A percentile compares a stretch with the other conserved stretches of the same genome.
Conservation (phyloP, 2,888 invertebrate species). For the Stenolophus ochropezus region DNA sequence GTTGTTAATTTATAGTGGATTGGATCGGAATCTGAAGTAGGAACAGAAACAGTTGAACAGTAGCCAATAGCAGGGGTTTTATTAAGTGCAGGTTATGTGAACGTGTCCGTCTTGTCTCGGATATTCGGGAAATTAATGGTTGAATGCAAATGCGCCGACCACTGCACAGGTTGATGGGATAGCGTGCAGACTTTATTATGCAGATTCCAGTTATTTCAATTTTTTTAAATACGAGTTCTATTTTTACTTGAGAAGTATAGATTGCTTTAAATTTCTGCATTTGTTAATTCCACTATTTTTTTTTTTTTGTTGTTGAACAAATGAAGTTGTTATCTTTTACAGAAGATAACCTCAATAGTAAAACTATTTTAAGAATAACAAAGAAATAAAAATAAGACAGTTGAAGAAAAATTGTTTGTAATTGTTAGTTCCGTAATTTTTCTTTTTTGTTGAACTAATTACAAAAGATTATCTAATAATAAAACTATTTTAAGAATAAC, state of each 20-base stretch:
- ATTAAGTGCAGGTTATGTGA: slow-evolving; percentile 25
- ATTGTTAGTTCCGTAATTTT: too few relatives aligned
- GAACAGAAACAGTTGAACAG: background rate
- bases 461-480: too few relatives aligned
- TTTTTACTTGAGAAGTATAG: slow-evolving; percentile 4
- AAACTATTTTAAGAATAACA: too few relatives aligned
- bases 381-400: too few relatives aligned
- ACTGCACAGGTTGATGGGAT: slow-evolving; percentile 13
- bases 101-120: slow-evolving; percentile 39
- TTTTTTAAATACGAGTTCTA: slow-evolving; percentile 40
- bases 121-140: slow-evolving; percentile 45
- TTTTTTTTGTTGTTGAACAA: too few relatives aligned
- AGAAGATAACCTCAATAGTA: too few relatives aligned
- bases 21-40: slow-evolving; percentile 1
- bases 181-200: slow-evolving; percentile 31
- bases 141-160: slow-evolving; percentile 18
- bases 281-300: too few relatives aligned
- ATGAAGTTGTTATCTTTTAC: too few relatives aligned
- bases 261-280: background rate
- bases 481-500: too few relatives aligned
- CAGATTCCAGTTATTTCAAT: slow-evolving; percentile 40
- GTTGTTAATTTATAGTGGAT: slow-evolving; percentile 33
- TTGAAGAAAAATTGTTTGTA: too few relatives aligned
- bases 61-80: slow-evolving; percentile 2
- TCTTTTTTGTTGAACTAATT: too few relatives aligned